These are phyloP conservation scores for Callyntrura sp. DNA, from an alignment of 2,888 invertebrate species.

Conservation along the genomic window DNA sequence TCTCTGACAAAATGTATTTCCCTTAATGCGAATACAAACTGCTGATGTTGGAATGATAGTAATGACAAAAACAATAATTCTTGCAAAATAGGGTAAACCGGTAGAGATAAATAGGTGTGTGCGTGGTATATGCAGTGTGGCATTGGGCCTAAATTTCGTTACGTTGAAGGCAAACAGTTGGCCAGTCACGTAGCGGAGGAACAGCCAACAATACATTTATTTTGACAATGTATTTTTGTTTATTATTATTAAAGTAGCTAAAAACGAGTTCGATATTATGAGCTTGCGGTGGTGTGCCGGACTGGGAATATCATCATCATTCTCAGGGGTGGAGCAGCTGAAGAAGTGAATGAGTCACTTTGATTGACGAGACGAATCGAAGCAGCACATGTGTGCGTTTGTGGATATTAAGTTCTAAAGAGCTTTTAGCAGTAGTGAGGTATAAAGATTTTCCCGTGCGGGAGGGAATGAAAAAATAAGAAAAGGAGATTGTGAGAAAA, in stretches of 20 bases:
- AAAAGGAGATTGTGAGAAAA: slow-evolving; percentile 46
- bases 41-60: neutral
- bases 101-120: too few species aligned
- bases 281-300: neutral
- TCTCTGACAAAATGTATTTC: neutral
- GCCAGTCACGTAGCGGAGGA: neutral
- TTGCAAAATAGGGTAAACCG: neutral
- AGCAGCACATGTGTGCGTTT: slow-evolving; percentile 31
- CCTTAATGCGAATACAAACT: neutral
- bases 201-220: neutral
- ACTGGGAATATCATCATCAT: neutral
- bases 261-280: neutral
- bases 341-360: slow-evolving; percentile 53
- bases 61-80: slow-evolving; percentile 1
- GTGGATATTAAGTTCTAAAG: neutral
- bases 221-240: slow-evolving; percentile 2
- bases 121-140: too few species aligned
- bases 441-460: slow-evolving; percentile 72
- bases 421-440: slow-evolving; percentile 52
- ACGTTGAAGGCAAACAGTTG: too few species aligned
- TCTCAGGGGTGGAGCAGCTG: neutral
- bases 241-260: neutral
- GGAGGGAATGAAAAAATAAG: slow-evolving; percentile 43
- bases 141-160: too few species aligned
- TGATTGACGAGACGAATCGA: slow-evolving; percentile 6